phyloP scores from a whole-genome alignment of 2,888 invertebrate species.

The Stenodera caucasica region DNA sequence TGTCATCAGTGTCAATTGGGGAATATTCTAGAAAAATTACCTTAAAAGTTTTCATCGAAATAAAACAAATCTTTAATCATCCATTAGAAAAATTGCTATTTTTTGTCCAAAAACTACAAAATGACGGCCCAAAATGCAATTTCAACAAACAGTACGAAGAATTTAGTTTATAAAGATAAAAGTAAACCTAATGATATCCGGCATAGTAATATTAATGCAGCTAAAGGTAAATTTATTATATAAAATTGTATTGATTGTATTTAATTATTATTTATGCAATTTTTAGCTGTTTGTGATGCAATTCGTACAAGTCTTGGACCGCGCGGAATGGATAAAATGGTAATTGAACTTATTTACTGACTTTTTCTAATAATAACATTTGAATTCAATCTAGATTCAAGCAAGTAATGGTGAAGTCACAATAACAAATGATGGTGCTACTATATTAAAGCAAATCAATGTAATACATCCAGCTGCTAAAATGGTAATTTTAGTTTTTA shows the following conservation, averaged over 20 bases:
- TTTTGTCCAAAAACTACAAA: conserved; percentile 32
- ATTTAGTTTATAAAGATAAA: conserved; percentile 79
- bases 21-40: not conserved
- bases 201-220: conserved; percentile 94
- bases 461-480: conserved; percentile 98
- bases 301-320: conserved; percentile 95
- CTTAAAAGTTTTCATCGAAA: no score
- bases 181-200: conserved; percentile 94
- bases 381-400: not conserved
- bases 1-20: not conserved
- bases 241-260: no score
- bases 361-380: not conserved
- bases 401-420: conserved; percentile 72
- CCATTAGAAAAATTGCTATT: conserved; percentile 6
- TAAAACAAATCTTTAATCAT: conserved; percentile 21
- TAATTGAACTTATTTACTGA: conserved; percentile 98
- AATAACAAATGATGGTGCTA: conserved; percentile 99
- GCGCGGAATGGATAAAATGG: conserved; percentile 95
- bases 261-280: no score
- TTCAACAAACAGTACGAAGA: conserved; percentile 37
- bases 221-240: conserved; percentile 92
- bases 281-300: no score
- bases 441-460: conserved; percentile 98
- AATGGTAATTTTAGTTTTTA: no score
- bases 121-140: conserved; percentile 56